A percentile compares a stretch with the other conserved stretches of the same genome.
These are phyloP conservation scores for Oreocharis arfaki DNA, from an alignment of 2,113 vertebrate species.

Conservation along the genomic window DNA sequence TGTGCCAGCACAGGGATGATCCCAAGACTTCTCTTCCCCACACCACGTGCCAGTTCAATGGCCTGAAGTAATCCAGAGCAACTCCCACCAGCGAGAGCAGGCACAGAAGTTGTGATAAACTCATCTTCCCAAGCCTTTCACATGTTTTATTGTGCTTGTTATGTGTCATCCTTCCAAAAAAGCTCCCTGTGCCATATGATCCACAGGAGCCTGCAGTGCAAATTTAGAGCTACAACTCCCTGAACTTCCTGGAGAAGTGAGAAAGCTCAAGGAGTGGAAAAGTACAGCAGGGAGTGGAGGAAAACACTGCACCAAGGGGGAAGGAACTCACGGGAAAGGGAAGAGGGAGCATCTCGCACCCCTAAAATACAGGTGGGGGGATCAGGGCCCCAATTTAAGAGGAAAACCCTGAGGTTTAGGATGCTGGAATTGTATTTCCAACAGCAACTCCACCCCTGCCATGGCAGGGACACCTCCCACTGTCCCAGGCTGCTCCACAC, in stretches of 20 bases:
- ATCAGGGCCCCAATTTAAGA: not conserved
- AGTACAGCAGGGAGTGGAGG: not conserved
- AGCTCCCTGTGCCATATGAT: constrained; percentile 26
- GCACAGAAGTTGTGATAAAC: constrained; percentile 38
- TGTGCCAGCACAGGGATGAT: not conserved
- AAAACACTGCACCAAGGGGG: not conserved
- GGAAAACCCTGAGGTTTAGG: not conserved
- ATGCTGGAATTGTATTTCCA: not conserved
- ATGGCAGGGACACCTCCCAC: not conserved
- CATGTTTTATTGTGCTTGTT: constrained; percentile 42
- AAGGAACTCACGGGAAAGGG: not conserved
- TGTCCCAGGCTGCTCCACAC: accelerated
- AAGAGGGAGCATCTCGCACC: not conserved
- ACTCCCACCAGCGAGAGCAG: constrained; percentile 16
- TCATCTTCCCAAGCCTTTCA: constrained; percentile 50
- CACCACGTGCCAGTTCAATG: not conserved
- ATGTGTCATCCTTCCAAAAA: constrained; percentile 61
- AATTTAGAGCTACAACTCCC: constrained; percentile 35
- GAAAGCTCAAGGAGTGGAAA: constrained; percentile 32
- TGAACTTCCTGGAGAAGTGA: constrained; percentile 25
- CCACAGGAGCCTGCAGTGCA: constrained; percentile 25
- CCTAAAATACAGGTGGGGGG: not conserved
- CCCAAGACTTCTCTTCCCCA: not conserved
- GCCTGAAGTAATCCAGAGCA: not conserved
- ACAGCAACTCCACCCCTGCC: not conserved